Conservation (phyloP, 2,113 vertebrate genomes). For the Trogon surrucura region DNA sequence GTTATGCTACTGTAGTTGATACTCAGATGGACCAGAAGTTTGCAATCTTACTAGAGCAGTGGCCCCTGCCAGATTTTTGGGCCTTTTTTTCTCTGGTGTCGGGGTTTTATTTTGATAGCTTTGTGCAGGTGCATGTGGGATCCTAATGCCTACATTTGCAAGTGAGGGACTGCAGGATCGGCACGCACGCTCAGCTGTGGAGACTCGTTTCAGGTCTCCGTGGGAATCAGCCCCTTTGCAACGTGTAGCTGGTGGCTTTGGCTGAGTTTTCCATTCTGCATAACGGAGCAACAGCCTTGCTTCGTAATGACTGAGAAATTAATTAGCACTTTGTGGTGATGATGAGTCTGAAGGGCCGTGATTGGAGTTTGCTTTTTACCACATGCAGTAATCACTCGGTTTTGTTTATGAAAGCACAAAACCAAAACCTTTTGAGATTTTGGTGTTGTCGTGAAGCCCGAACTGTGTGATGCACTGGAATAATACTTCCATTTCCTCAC, state of each 20-base stretch:
- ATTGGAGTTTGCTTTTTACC: conserved; percentile 32
- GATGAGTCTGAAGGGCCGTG: conserved; percentile 18
- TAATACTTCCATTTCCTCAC: conserved; percentile 34
- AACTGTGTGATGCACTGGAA: neutral
- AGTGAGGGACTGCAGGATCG: neutral
- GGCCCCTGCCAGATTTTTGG: neutral
- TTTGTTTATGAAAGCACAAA: conserved; percentile 42
- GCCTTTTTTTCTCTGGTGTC: neutral
- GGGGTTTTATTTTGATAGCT: neutral
- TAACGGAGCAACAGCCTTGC: neutral
- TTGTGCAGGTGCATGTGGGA: neutral
- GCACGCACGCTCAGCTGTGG: neutral
- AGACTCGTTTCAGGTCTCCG: neutral
- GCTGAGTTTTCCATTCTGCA: neutral
- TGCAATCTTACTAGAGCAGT: neutral
- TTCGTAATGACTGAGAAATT: conserved; percentile 25
- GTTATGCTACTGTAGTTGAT: neutral
- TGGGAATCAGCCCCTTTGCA: neutral
- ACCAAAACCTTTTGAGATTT: conserved; percentile 29
- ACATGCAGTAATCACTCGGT: conserved; percentile 3
- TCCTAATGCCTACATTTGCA: neutral
- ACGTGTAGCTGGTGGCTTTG: neutral
- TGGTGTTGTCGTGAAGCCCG: conserved; percentile 29
- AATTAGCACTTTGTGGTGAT: neutral
- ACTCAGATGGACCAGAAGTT: neutral